Base-by-base conservation (phyloP, 30 jellyfish, hydroid and myxozoan species). In the Clytia hemisphaerica region DNA sequence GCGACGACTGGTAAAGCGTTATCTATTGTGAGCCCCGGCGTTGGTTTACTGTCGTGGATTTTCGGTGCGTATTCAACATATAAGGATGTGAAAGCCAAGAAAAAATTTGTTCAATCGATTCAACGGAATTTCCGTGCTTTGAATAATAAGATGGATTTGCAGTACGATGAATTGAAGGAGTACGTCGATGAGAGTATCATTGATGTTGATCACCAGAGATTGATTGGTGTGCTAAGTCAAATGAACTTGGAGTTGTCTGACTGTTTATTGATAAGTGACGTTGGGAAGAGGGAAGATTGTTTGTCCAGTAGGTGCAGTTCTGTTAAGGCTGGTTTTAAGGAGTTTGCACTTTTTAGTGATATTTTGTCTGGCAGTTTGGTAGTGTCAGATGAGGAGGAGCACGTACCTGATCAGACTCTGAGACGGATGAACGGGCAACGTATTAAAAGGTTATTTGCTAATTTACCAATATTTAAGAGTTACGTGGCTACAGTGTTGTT, bases 1-100 rank as follows among this genome's bases (percentile, higher is more conserved):
- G 60, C 60, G 30, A 46, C 19, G 30, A n/a, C n/a, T n/a, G n/a
- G n/a, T n/a, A n/a, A n/a, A n/a, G n/a, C n/a, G n/a, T n/a, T n/a
- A n/a, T n/a, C n/a, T n/a, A 9, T 46, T 46, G 60, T 31, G 25
- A 46, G 60, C 24, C 60, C 60, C 2, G 60, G 60, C 60, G 60
- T 46, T 9, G 60, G 60, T 4, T 31, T 46, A 2, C 9, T 46
- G 25, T 46, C 60, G 2, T 46, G 60, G 60, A 31, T 9, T 2
- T 46, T 46, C 24, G 60, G 60, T n/a, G 25, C 24, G 60, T 27
- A n/a, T 31, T n/a, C 24, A 27, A 46, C 19, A 46, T 46, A 46
- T 46, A 46, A 9, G 25, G 60, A 46, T 4, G 9, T 4, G 30
- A 46, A 46, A 46, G 60, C 19, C 19, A 46, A 46, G 60, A 46